Conservation (phyloP, 2,113 vertebrate genomes). For the Grantiella picta region DNA sequence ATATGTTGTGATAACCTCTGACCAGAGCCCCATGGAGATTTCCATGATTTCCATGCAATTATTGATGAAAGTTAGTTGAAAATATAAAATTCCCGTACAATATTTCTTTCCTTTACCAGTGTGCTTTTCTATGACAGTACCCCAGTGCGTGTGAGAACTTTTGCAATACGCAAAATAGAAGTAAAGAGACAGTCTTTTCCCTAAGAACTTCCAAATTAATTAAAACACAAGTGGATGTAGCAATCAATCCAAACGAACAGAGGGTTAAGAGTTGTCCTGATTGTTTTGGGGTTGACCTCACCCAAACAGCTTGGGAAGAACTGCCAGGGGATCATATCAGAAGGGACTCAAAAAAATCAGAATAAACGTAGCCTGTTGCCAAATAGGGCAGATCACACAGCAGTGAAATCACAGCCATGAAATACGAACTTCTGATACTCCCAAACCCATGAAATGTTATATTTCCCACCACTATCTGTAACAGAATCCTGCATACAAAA, state of each 20-base stretch:
- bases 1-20: not conserved
- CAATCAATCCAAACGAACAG: not conserved
- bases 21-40: not conserved
- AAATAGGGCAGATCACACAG: not conserved
- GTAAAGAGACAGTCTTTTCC: not conserved
- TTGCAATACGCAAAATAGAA: not conserved
- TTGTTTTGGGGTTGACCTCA: not conserved
- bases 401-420: conserved; percentile 9
- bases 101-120: not conserved
- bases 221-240: not conserved
- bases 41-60: not conserved
- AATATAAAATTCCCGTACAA: not conserved
- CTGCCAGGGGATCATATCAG: not conserved
- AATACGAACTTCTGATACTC: not conserved
- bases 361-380: not conserved
- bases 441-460: not conserved
- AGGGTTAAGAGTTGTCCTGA: not conserved
- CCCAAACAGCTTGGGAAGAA: not conserved
- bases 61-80: not conserved
- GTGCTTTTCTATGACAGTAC: not conserved
- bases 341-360: not conserved
- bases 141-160: not conserved
- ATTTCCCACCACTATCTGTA: conserved; percentile 33
- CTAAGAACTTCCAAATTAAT: not conserved
- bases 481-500: not conserved